Evolutionary conservation across 2,888 invertebrate species (phyloP), one percentile per base, ranked within the genome.

Genomic region (Pristionchus maxplancki): DNA sequence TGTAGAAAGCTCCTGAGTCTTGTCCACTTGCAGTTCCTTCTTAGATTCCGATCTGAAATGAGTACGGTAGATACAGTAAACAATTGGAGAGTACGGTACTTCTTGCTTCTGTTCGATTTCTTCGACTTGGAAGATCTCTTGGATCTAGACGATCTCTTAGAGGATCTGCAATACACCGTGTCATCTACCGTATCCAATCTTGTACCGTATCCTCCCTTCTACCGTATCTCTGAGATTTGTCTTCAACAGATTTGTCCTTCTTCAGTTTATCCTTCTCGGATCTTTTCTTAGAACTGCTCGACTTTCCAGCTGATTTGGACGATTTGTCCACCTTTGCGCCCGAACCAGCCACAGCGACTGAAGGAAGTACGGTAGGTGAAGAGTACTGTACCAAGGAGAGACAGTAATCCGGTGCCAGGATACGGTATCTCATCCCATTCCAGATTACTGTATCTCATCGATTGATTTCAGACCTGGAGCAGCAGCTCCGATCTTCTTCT

Each of bases 41-140:
- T 40, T 74, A 37, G 24, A 37, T 74, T 13, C 24, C 2, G 34
- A 67, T 34, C 31, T 31, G 15, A 5, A 67, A 67, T 34, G 11
- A 67, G 15, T 67, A 67, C 67, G 6, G 34, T 67, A 67, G 67
- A 34, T 67, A 67, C 34, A 67, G 67, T 67, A 34, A 31, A 31
- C 15, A 15, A 34, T 67, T 2, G 64, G n/a, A 20, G 13, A 31
- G 1, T 67, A 67, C 67, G 20, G 67, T 24, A 74, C 71, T 74
- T 74, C 71, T 74, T 74, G 71, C 71, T 74, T 74, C 71, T 74
- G 40, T 40, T 74, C 37, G 71, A 74, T 8, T 37, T 74, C 40
- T 74, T 74, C 24, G 71, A 74, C 71, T 64, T 62, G 62, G 67
- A 67, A 8, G 67, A 34, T 67, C 67, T 74, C 71, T 71, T 71